A percentile compares a stretch with the other conserved stretches of the same genome.
Conservation (phyloP, 2,888 invertebrate species). For the Iselma pallidipennis region DNA sequence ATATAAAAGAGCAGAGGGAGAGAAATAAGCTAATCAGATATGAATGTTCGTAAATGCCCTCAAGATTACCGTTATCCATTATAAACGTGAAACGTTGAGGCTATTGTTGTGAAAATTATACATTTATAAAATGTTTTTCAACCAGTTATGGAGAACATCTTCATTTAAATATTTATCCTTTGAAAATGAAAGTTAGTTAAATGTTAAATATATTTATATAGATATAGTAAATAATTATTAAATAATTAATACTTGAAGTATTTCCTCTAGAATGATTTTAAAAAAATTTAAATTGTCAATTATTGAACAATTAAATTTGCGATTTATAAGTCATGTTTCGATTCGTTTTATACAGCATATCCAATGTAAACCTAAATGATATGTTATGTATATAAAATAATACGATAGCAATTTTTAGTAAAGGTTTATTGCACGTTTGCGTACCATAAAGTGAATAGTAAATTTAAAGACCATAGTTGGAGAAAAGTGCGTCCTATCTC, state of each 20-base stretch:
- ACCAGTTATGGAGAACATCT: conserved; percentile 11
- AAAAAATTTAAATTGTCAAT: too few relatives aligned
- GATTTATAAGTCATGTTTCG: too few relatives aligned
- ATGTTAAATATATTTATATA: not conserved
- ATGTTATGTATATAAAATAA: conserved; percentile 6
- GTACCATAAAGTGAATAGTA: conserved; percentile 33
- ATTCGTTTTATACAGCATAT: too few relatives aligned
- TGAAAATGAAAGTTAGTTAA: not conserved
- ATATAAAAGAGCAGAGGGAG: conserved; percentile 18
- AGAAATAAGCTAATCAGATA: conserved; percentile 26
- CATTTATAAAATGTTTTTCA: conserved; percentile 13
- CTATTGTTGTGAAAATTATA: conserved; percentile 15
- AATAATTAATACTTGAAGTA: not conserved
- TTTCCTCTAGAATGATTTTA: not conserved
- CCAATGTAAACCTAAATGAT: not conserved
- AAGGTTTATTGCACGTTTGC: conserved; percentile 36
- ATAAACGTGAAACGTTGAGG: conserved; percentile 14
- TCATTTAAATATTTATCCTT: conserved; percentile 11
- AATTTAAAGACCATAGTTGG: conserved; percentile 25
- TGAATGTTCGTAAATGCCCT: conserved; percentile 24
- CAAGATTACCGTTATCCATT: conserved; percentile 25
- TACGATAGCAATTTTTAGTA: conserved; percentile 30
- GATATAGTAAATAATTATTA: not conserved
- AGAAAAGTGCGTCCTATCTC: conserved; percentile 26
- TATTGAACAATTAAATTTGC: too few relatives aligned